These are phyloP conservation scores for Spizella passerina DNA, from an alignment of 2,797 vertebrate species.

Conservation along the genomic window DNA sequence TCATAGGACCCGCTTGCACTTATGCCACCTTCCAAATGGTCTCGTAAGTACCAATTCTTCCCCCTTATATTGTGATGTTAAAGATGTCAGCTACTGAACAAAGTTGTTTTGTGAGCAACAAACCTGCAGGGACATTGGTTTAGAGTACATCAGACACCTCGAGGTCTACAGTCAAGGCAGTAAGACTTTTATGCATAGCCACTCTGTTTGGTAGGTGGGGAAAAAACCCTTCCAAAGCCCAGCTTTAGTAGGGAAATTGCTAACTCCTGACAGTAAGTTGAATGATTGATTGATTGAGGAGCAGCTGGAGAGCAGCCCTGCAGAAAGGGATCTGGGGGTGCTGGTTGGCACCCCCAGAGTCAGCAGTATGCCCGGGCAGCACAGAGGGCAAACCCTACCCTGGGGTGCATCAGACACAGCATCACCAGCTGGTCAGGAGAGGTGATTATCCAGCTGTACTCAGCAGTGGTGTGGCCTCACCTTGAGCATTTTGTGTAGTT, in stretches of 20 bases:
- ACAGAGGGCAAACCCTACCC: background rate
- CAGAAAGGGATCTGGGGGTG: background rate
- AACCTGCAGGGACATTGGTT: background rate
- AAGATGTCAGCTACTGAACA: background rate
- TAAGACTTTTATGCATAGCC: background rate
- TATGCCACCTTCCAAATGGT: conserved; percentile 92
- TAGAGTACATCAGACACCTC: background rate
- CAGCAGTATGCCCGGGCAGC: background rate
- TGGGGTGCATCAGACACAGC: background rate
- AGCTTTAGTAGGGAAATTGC: background rate
- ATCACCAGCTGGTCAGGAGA: background rate
- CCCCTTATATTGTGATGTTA: background rate
- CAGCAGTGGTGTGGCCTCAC: accelerated
- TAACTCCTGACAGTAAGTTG: background rate
- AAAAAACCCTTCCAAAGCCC: background rate
- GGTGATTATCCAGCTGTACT: background rate
- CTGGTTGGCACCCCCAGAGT: background rate
- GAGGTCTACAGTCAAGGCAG: background rate
- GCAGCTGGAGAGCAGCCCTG: background rate
- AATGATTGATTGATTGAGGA: background rate
- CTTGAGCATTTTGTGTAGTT: background rate
- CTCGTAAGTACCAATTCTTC: conserved; percentile 84
- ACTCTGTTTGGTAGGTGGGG: background rate
- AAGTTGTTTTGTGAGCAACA: background rate
- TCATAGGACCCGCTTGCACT: conserved; percentile 92